Evolutionary conservation across 2,797 vertebrate genomes (phyloP).

Genomic region (Craterocephalus amniculus): DNA sequence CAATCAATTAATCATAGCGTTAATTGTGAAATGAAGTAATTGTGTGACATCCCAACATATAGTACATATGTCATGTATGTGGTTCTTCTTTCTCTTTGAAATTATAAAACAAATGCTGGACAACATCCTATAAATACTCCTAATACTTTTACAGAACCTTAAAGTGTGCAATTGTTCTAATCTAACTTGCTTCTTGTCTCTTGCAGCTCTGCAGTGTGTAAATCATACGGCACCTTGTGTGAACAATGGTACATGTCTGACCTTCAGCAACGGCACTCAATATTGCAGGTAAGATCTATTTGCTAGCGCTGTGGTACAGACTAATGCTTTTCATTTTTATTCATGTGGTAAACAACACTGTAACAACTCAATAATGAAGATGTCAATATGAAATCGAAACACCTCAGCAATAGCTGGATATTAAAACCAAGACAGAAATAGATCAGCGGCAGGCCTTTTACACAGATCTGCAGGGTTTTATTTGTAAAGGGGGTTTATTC

Average conservation of each 20-base stretch:
- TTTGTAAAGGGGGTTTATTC: constrained; percentile 5
- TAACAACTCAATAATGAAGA: constrained; percentile 13
- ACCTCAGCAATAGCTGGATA: constrained; percentile 35
- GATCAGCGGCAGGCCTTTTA: constrained; percentile 49
- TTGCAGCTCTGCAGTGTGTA: constrained; percentile 92
- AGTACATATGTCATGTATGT: too few species aligned
- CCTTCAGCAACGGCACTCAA: constrained; percentile 88
- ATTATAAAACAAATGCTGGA: neutral
- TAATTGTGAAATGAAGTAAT: neutral
- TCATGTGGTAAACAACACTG: neutral
- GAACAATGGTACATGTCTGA: constrained; percentile 90
- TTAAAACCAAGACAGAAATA: constrained; percentile 47
- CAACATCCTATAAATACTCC: neutral
- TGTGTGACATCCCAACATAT: too few species aligned
- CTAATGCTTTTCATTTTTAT: constrained; percentile 1
- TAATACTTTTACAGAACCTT: neutral
- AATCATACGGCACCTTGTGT: constrained; percentile 88
- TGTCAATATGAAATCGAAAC: constrained; percentile 13
- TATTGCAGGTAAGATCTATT: constrained; percentile 90
- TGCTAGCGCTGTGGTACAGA: neutral
- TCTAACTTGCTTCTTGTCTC: constrained; percentile 57
- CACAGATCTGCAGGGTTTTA: constrained; percentile 64
- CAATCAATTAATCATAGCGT: neutral
- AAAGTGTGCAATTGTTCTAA: neutral
- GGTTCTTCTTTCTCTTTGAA: too few species aligned